Percentiles rank a stretch among this genome's conserved stretches.
These are phyloP conservation scores for Drosophila melanica DNA, from an alignment of 1,140 invertebrate genomes.

Conservation along the genomic window DNA sequence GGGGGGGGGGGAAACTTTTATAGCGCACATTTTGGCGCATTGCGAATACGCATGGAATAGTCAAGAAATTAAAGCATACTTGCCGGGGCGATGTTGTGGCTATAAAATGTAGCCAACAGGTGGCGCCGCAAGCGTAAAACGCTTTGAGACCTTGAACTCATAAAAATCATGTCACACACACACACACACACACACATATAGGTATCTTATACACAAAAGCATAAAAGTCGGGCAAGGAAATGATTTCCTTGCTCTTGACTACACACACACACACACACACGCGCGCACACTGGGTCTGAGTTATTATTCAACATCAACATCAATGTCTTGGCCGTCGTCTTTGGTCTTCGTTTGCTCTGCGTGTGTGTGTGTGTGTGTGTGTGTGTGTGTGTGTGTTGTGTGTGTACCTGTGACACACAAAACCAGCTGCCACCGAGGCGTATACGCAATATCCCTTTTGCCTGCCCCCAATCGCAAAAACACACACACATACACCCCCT, in stretches of 20 bases:
- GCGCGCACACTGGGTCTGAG: conserved; percentile 41
- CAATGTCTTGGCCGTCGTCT: conserved; percentile 57
- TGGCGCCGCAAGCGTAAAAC: conserved; percentile 51
- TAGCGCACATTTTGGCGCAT: conserved; percentile 7
- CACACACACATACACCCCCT: background rate
- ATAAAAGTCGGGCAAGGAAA: conserved; percentile 76
- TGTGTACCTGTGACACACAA: conserved; percentile 54
- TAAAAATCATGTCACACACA: conserved; percentile 80
- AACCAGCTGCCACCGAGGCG: conserved; percentile 42
- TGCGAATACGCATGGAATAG: conserved; percentile 7
- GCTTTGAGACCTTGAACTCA: conserved; percentile 80
- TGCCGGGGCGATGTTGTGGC: conserved; percentile 8
- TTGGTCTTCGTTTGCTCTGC: conserved; percentile 2
- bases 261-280: conserved; percentile 32
- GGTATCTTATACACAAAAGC: conserved; percentile 45
- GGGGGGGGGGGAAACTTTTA: background rate
- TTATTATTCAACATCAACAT: conserved; percentile 79
- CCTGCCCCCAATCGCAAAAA: background rate
- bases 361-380: conserved; percentile 25
- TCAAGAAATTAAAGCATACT: conserved; percentile 53
- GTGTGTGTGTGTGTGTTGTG: no score
- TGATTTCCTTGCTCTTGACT: conserved; percentile 73
- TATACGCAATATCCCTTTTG: conserved; percentile 62
- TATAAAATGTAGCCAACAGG: conserved; percentile 63
- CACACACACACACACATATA: conserved; percentile 30